Evolutionary conservation across 2,113 vertebrate species (phyloP), one percentile per base, ranked within the genome.

Genomic region (Odobenus rosmarus): DNA sequence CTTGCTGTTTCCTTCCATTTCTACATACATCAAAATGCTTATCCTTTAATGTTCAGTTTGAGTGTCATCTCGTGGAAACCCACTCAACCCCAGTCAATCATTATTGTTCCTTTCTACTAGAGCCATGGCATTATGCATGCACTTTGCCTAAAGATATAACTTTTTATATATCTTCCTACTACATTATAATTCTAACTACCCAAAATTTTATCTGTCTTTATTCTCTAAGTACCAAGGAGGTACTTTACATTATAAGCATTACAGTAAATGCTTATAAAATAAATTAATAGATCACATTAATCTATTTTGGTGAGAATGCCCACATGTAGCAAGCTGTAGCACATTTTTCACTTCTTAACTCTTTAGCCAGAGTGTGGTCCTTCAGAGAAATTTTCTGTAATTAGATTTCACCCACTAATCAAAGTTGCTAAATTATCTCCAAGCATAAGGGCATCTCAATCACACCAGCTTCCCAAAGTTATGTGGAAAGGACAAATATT

Each of bases 251-350:
- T 67, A 67, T 15, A 69, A n/a, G 33, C 64, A 69, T 69, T 69
- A 36, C 49, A 95, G 28, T 85, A 95, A 93, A 90, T 85, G 6
- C 31, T 88, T 93, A 15, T 46, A 93, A 96, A 91, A 86, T 80
- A 93, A 89, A 84, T 76, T 67, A 82, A 82, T 16, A 72, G 42
- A 61, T 42, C 42, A 82, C 12, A 87, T 5, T 83, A 31, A 31
- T 95, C 74, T 88, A 83, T 21, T 88, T 97, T 82, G 8, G 24
- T 85, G 15, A 90, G 64, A 95, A 92, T 88, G 1, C 3, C 23
- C 24, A 23, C 61, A 21, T n/a, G 53, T 18, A 24, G 31, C 19
- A 97, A 88, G 46, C n/a, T 67, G 7, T 77, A 18, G 13, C 16
- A 90, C 15, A 93, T 71, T 76, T 80, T 84, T 74, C 14, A 84